These are phyloP conservation scores for Xestobium rufovillosum DNA, from an alignment of 2,888 invertebrate species.

Conservation along the genomic window DNA sequence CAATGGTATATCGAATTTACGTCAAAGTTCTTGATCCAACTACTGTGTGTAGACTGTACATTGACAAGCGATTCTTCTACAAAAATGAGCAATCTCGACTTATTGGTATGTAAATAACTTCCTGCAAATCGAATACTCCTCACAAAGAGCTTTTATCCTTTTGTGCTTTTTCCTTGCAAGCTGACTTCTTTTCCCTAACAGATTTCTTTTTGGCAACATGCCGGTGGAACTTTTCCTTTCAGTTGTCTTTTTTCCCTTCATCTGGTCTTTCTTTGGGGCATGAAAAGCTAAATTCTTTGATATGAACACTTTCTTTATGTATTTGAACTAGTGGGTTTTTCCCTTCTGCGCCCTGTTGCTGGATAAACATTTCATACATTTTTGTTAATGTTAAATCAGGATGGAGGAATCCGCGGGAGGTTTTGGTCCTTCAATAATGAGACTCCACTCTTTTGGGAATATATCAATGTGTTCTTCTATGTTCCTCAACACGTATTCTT, in stretches of 20 bases:
- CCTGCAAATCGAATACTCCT: constrained; percentile 11
- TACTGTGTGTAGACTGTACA: constrained; percentile 17
- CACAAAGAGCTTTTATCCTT: constrained; percentile 5
- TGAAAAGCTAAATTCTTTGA: constrained; percentile 9
- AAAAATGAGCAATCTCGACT: constrained; percentile 17
- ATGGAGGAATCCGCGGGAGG: constrained; percentile 13
- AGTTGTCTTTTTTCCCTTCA: constrained; percentile 15
- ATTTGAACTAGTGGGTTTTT: not conserved
- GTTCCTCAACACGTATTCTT: constrained; percentile 5
- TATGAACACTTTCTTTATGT: constrained; percentile 11
- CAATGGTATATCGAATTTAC: too few species aligned
- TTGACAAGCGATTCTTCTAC: constrained; percentile 16
- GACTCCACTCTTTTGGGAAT: constrained; percentile 18
- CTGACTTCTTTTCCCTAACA: constrained; percentile 8
- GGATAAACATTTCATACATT: too few species aligned
- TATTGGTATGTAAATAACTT: constrained; percentile 16
- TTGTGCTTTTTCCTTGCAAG: not conserved
- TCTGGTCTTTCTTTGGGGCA: constrained; percentile 13
- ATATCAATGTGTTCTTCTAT: constrained; percentile 15
- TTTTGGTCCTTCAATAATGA: constrained; percentile 15
- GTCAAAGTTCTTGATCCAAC: too few species aligned
- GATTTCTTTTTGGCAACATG: constrained; percentile 7
- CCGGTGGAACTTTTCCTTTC: constrained; percentile 7
- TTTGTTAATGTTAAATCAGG: constrained; percentile 14
- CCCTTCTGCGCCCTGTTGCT: constrained; percentile 2